These are phyloP conservation scores for Phenganax marumi DNA, from an alignment of 92 coral and sea anemone genomes.

Conservation along the genomic window DNA sequence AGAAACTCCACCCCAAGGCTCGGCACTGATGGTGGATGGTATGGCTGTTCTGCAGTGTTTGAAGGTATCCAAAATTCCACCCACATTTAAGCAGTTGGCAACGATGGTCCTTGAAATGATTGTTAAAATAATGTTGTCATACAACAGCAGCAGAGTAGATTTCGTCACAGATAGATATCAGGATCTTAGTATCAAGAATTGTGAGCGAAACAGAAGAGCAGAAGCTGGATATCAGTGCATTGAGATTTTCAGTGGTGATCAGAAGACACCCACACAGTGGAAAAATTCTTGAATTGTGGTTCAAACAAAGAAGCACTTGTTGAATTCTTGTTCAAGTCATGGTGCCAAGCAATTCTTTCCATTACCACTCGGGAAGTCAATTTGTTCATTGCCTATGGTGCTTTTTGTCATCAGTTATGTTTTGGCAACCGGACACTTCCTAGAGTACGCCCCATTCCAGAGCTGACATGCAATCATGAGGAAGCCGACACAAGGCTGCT, in stretches of 20 bases:
- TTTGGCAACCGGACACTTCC: background rate
- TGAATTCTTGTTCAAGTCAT: conserved; percentile 10
- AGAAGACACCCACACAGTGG: conserved; percentile 5
- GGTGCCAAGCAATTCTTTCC: background rate
- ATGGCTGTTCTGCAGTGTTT: conserved; percentile 9
- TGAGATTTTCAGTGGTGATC: conserved; percentile 7
- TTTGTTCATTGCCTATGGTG: background rate
- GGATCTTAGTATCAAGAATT: background rate
- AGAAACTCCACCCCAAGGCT: conserved; percentile 2
- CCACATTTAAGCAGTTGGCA: background rate
- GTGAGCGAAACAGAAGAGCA: background rate
- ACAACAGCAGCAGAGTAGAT: conserved; percentile 2
- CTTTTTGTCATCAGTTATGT: background rate
- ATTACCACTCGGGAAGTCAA: background rate
- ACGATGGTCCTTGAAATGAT: background rate
- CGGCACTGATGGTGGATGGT: conserved; percentile 7
- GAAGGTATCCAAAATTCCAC: background rate
- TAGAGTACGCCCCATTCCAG: conserved; percentile 17
- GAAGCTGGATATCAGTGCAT: conserved; percentile 5
- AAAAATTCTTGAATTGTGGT: conserved; percentile 8
- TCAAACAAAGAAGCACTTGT: conserved; percentile 8
- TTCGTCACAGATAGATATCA: background rate
- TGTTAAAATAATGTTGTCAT: conserved; percentile 5
- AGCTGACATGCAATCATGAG: conserved; percentile 15
- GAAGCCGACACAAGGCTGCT: conserved; percentile 13